Evolutionary conservation across 2,888 invertebrate genomes (phyloP), one percentile per base, ranked within the genome.

Genomic region (Zhuqinia jingwanae): DNA sequence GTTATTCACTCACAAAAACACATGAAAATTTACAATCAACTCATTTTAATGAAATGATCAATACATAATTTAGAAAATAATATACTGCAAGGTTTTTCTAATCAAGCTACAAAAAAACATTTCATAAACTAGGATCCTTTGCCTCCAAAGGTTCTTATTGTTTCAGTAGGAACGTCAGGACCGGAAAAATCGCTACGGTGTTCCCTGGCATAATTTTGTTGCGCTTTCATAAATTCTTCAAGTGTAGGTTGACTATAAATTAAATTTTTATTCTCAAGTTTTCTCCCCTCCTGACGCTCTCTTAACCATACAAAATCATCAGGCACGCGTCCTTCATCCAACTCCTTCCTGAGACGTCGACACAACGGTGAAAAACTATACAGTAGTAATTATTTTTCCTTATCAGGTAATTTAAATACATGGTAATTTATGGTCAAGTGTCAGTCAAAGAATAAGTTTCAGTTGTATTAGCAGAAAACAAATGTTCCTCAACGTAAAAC

Each of bases 141-240:
- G 10, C 17, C n/a, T 36, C 8, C 5, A 53, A 17, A 6, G 3
- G 0, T 10, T 25, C 79, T 63, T 15, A 68, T 27, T 30, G 8
- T 22, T 68, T 30, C 56, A 17, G 50, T 53, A 11, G 80, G 58
- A 5, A 42, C 15, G n/a, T 68, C 68, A 6, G 80, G 80, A 13
- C 81, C 70, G 17, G 15, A 0, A 50, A 36, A 3, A 42, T 70
- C 68, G 1, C 45, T 45, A 15, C 65, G 36, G 8, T 56, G 1
- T 1, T 58, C 22, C 15, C 73, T 70, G 0, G 60, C 20, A 8
- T 63, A 5, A 1, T 22, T 60, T 27, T 60, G 30, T 8, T 42
- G 50, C 2, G 20, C 53, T 3, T 30, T 22, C 2, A 80, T 1
- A 36, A 80, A 25, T 15, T 80, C 20, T 1, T 25, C 80, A 11